Percentiles rank a stretch among this genome's conserved stretches.
Conservation (phyloP, 2,113 vertebrate species). For the Coryphaenoides rupestris region DNA sequence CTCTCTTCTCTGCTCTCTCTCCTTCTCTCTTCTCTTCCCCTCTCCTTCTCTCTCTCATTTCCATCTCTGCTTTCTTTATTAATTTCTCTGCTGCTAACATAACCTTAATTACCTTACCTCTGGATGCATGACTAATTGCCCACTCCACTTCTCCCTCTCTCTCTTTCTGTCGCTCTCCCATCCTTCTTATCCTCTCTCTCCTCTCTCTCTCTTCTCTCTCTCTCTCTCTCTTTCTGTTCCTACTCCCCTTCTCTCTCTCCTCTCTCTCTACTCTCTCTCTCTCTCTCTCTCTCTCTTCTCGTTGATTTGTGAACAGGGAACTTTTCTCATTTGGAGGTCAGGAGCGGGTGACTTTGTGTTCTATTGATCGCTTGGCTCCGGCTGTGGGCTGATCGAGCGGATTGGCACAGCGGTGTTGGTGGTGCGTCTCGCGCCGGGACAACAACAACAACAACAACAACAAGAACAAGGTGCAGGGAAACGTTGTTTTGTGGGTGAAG, state of each 20-base stretch:
- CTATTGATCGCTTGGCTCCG: conserved; percentile 21
- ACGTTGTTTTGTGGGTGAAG: too few relatives aligned
- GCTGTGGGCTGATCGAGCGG: conserved; percentile 41
- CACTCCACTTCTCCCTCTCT: background rate
- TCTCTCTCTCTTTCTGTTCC: too few relatives aligned
- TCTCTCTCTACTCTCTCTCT: too few relatives aligned
- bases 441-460: too few relatives aligned
- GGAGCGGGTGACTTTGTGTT: background rate
- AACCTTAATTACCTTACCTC: conserved; percentile 49
- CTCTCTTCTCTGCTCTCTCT: too few relatives aligned
- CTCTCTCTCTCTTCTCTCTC: too few relatives aligned
- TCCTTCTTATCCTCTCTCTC: too few relatives aligned
- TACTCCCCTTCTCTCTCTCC: too few relatives aligned
- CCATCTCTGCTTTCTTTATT: conserved; percentile 5
- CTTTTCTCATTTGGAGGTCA: conserved; percentile 51
- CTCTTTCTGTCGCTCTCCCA: too few relatives aligned
- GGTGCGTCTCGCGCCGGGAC: too few relatives aligned
- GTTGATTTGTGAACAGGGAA: conserved; percentile 33
- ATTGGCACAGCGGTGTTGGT: conserved; percentile 18
- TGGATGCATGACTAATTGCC: conserved; percentile 49
- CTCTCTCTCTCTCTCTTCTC: too few relatives aligned
- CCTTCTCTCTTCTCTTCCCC: background rate
- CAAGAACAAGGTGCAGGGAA: too few relatives aligned
- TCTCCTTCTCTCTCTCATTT: background rate
- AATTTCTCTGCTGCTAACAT: conserved; percentile 29